Evolutionary conservation across 1,140 invertebrate species (phyloP).

Genomic region (Drosophila prosaltans): DNA sequence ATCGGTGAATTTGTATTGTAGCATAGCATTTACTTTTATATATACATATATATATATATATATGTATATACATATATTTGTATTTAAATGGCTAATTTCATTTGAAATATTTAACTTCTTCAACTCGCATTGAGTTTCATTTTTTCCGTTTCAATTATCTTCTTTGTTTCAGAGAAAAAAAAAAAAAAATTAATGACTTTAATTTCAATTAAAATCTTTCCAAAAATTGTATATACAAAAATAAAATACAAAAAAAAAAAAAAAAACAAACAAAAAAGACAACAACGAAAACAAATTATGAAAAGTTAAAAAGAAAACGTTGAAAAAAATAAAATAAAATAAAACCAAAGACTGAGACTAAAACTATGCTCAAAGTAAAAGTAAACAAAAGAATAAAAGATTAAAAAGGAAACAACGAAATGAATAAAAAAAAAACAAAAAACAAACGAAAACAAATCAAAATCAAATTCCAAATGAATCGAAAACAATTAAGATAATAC

Average conservation of each 20-base stretch:
- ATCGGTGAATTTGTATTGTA: constrained; percentile 7
- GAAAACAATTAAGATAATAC: constrained; percentile 49
- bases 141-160: constrained; percentile 7
- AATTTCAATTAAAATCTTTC: constrained; percentile 9
- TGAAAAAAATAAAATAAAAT: constrained; percentile 41
- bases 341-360: constrained; percentile 60
- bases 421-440: constrained; percentile 45
- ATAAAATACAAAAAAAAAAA: constrained; percentile 15
- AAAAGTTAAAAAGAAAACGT: constrained; percentile 7
- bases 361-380: constrained; percentile 32
- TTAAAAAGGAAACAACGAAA: constrained; percentile 24
- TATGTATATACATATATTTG: no score
- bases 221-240: constrained; percentile 7
- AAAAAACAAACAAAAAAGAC: constrained; percentile 1
- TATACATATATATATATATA: no score
- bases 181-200: constrained; percentile 5
- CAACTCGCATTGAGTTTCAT: constrained; percentile 13
- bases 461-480: constrained; percentile 55
- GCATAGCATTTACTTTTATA: constrained; percentile 3
- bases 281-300: constrained; percentile 18
- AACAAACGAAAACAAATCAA: constrained; percentile 32
- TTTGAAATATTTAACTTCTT: constrained; percentile 6
- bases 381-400: constrained; percentile 19
- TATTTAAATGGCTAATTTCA: constrained; percentile 5
- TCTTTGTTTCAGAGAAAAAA: background rate